Evolutionary conservation across 2,888 invertebrate genomes (phyloP).

Genomic region (Coenonympha arcania): DNA sequence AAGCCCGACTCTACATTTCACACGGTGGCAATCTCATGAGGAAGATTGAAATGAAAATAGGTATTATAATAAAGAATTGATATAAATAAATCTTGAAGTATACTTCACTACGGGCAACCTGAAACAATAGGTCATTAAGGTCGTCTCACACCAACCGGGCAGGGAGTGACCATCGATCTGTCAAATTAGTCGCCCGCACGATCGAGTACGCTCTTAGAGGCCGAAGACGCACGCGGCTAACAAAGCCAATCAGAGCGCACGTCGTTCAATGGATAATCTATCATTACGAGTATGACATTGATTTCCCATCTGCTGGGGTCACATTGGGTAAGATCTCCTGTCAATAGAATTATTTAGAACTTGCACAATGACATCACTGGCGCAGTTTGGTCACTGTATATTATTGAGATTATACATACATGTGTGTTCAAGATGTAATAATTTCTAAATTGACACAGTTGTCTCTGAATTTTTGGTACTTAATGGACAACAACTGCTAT

Average conservation of each 20-base stretch:
- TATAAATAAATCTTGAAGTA: too few relatives aligned
- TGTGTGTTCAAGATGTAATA: too few relatives aligned
- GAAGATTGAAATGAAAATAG: too few relatives aligned
- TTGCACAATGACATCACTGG: not conserved
- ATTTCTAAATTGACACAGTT: too few relatives aligned
- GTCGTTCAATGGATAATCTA: conserved; percentile 65
- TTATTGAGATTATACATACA: too few relatives aligned
- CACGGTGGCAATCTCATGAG: too few relatives aligned
- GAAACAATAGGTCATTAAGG: conserved; percentile 43
- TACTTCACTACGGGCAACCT: too few relatives aligned
- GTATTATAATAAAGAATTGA: too few relatives aligned
- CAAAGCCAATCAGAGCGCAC: conserved; percentile 69
- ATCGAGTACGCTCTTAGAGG: conserved; percentile 55
- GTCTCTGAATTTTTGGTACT: too few relatives aligned
- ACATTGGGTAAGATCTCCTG: conserved; percentile 41
- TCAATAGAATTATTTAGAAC: conserved; percentile 40
- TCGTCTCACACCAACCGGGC: conserved; percentile 43
- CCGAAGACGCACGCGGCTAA: conserved; percentile 59
- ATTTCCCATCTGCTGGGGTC: conserved; percentile 56
- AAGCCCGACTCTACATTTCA: too few relatives aligned
- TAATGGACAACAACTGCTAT: too few relatives aligned
- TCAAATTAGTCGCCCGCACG: conserved; percentile 62
- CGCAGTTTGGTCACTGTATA: too few relatives aligned
- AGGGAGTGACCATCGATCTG: conserved; percentile 59
- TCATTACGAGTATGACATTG: conserved; percentile 63